Evolutionary conservation across 2,888 invertebrate genomes (phyloP).

Genomic region (Tuta absoluta): DNA sequence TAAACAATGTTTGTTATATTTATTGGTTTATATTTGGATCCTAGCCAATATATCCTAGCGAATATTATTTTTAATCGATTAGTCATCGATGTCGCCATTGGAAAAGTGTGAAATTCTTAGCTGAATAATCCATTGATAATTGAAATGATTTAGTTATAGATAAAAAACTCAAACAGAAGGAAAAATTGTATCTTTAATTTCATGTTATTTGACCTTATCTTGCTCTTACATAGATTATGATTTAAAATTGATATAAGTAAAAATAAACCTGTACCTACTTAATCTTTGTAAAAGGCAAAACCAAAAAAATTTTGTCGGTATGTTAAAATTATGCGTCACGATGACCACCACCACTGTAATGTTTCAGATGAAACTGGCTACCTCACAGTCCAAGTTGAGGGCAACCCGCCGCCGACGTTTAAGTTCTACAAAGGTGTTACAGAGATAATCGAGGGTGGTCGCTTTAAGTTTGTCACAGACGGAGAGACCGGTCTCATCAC

Average conservation of each 20-base stretch:
- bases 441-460: conserved; percentile 96
- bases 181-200: too few species aligned
- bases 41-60: background rate
- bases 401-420: conserved; percentile 96
- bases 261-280: too few species aligned
- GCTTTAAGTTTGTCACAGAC: conserved; percentile 97
- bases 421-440: conserved; percentile 97
- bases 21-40: background rate
- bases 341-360: conserved; percentile 11
- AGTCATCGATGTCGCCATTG: background rate
- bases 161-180: too few species aligned
- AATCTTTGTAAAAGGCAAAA: too few species aligned
- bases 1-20: background rate
- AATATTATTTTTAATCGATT: background rate
- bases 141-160: too few species aligned
- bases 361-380: conserved; percentile 93
- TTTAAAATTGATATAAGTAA: too few species aligned
- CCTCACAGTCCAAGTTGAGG: conserved; percentile 95
- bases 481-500: conserved; percentile 95
- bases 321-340: too few species aligned
- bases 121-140: too few species aligned
- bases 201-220: too few species aligned
- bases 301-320: too few species aligned
- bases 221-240: too few species aligned
- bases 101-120: too few species aligned